These are phyloP conservation scores for Clinocottus analis DNA, from an alignment of 2,113 vertebrate species.

Conservation along the genomic window DNA sequence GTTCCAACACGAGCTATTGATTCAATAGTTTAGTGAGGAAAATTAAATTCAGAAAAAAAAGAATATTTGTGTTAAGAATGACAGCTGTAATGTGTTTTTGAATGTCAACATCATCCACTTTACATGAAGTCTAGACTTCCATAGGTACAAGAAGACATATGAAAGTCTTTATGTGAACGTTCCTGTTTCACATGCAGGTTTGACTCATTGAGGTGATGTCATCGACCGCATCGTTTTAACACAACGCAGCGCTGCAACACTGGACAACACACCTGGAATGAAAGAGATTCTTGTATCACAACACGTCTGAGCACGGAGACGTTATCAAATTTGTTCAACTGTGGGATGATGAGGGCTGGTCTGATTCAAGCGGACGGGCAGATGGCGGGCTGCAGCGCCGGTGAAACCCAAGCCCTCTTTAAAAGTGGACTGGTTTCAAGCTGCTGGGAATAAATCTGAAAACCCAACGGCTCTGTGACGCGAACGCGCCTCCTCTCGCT, in stretches of 20 bases:
- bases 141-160: background rate
- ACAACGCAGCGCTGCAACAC: slow-evolving; percentile 27
- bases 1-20: slow-evolving; percentile 17
- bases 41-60: background rate
- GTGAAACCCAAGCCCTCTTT: slow-evolving; percentile 73
- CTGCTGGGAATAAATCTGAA: slow-evolving; percentile 67
- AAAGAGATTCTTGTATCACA: slow-evolving; percentile 56
- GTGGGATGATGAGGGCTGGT: slow-evolving; percentile 64
- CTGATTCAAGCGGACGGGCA: slow-evolving; percentile 68
- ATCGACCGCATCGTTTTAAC: background rate
- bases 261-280: slow-evolving; percentile 15
- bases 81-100: background rate
- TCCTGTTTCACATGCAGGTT: background rate
- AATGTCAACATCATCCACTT: background rate
- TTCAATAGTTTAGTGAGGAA: background rate
- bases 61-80: background rate
- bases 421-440: slow-evolving; percentile 52
- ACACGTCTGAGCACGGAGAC: slow-evolving; percentile 34
- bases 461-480: slow-evolving; percentile 59
- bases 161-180: too few species aligned
- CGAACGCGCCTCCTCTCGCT: slow-evolving; percentile 67
- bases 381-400: slow-evolving; percentile 60
- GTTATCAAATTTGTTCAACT: slow-evolving; percentile 74
- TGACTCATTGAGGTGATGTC: background rate
- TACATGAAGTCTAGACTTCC: background rate